A percentile compares a stretch with the other conserved stretches of the same genome.
Conservation (phyloP, 2,113 vertebrate species). For the Apteryx mantelli region DNA sequence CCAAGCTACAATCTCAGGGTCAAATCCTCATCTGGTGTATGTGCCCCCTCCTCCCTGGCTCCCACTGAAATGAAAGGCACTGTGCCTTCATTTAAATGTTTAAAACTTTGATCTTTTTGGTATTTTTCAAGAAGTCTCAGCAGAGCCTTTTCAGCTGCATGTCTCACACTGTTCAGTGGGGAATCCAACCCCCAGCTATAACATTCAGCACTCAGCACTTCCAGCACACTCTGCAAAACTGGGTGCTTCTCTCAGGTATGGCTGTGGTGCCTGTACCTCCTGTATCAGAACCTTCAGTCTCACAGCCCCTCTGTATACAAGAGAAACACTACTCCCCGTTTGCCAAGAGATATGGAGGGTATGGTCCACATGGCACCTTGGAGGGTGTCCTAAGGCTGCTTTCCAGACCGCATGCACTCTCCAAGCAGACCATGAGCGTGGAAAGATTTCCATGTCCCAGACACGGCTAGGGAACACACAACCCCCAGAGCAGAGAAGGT, state of each 20-base stretch:
- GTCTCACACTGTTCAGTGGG: neutral
- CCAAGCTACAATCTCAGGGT: slow-evolving; percentile 6
- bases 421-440: neutral
- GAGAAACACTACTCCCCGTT: neutral
- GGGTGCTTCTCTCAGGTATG: fast-evolving
- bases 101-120: neutral
- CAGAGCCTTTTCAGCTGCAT: neutral
- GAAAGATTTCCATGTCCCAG: neutral
- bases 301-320: neutral
- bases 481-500: neutral
- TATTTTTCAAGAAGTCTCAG: neutral
- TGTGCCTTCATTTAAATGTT: neutral
- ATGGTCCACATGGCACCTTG: neutral
- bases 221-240: neutral
- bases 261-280: neutral
- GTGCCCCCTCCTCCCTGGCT: neutral
- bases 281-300: neutral
- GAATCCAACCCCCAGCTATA: neutral
- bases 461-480: neutral
- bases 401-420: neutral
- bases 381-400: neutral
- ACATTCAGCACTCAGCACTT: neutral
- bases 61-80: slow-evolving; percentile 22
- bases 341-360: neutral
- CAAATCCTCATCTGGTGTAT: slow-evolving; percentile 9